Conservation (phyloP, 1,140 invertebrate species). For the Drosophila grimshawi region DNA sequence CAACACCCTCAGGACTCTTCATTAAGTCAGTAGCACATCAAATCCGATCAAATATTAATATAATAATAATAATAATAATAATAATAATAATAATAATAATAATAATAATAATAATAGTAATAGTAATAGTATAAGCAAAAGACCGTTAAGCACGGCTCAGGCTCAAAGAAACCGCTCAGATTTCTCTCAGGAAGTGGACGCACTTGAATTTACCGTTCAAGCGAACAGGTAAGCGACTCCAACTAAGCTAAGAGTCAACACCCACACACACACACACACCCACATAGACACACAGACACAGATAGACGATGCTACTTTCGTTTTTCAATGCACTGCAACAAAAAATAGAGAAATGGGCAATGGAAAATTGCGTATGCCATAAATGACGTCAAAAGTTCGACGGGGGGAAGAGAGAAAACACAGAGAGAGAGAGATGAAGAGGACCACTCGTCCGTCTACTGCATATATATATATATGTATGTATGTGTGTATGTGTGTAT, state of each 20-base stretch:
- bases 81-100: too few relatives aligned
- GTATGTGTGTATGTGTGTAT: not conserved
- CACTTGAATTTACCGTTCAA: slow-evolving; percentile 12
- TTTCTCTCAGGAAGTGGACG: slow-evolving; percentile 5
- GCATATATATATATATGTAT: not conserved
- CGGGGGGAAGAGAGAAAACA: not conserved
- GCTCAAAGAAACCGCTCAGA: slow-evolving; percentile 1
- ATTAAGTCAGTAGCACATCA: not conserved
- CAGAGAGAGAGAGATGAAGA: not conserved
- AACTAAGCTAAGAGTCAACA: slow-evolving; percentile 1
- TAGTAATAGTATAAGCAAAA: not conserved
- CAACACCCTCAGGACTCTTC: slow-evolving; percentile 28
- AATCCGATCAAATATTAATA: not conserved
- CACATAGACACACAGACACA: not conserved
- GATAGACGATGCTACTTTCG: slow-evolving; percentile 11
- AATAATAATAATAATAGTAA: too few relatives aligned
- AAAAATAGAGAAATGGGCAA: not conserved
- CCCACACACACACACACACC: not conserved
- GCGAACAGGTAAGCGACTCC: slow-evolving; percentile 36
- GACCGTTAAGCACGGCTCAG: slow-evolving; percentile 27
- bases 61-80: too few relatives aligned
- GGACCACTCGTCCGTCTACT: too few relatives aligned
- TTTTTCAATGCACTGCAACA: slow-evolving; percentile 13
- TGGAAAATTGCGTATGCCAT: not conserved
- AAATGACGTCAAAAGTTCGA: slow-evolving; percentile 43